Base-by-base conservation (phyloP, 2,888 invertebrate genomes). In the Carpatolechia fugitivella region DNA sequence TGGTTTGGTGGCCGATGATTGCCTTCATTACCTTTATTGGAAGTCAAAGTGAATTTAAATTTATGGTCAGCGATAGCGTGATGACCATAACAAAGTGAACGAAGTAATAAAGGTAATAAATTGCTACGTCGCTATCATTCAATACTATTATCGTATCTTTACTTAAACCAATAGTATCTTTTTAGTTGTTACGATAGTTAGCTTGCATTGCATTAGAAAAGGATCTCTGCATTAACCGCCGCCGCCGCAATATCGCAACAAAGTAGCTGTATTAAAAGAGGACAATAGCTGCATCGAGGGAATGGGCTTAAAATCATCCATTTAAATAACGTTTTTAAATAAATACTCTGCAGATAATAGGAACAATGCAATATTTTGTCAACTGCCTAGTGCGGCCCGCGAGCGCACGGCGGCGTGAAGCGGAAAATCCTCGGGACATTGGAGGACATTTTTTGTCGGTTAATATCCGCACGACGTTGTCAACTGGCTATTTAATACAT, bases 291-390 rank as follows among this genome's bases (percentile, higher is more conserved):
- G 76, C 76, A 82, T 85, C 82, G 78, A 74, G 72, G 79, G 82
- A 80, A 82, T 78, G 78, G 80, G 89, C 84, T 90, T 88, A 89
- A 84, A 88, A 85, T 89, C 89, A 90, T 88, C 84, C 87, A 89
- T 89, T 89, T 89, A 88, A 89, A 89, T 89, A 88, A 87, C 85
- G 82, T 89, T 90, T 89, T 89, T 89, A 90, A 90, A 90, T 89
- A 90, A 90, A 90, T 90, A 90, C 88, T 78, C 77, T 70, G 76
- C 74, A 82, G 82, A 89, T 89, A 89, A 90, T 88, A 89, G 88
- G 86, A 82, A 90, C 90, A 90, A 90, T 89, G 81, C 85, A 88
- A 90, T 90, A 90, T 90, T 90, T 89, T 90, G 90, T 90, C 90
- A 90, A 90, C 90, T 90, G 90, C 82, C 85, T 84, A 82, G 78